Base-by-base conservation (phyloP, 2,888 invertebrate species). In the Koerneria pararmatus region DNA sequence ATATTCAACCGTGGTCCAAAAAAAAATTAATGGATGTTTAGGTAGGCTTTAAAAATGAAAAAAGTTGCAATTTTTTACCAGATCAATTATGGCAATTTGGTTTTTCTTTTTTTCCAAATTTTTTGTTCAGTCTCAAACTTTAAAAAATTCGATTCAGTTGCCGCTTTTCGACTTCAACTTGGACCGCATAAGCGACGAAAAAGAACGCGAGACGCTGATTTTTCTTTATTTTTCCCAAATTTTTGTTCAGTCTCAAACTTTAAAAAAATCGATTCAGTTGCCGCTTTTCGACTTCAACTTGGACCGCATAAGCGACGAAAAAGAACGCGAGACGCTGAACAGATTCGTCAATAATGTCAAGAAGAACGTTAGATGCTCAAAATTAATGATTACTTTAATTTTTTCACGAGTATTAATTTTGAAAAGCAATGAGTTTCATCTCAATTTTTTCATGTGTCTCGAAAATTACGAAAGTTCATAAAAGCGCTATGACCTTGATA, bases 141-240 rank as follows among this genome's bases (percentile, higher is more conserved):
- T n/a, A n/a, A n/a, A n/a, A n/a, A n/a, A n/a, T 11, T 19, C 27
- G 15, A 19, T 74, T 67, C 71, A 78, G 76, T 64, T 82, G 8
- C 82, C 82, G 1, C 66, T 77, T 19, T 79, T 82, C 61, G 82
- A 82, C 57, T 76, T 75, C 66, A 74, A 77, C 65, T 72, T 76
- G 56, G 73, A 74, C 41, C 68, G 72, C 49, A 72, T 75, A 53
- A 72, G 67, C 3, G 72, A 70, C 22, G 76, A 76, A 22, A 70
- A 71, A 31, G 79, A 78, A 67, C 73, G 73, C 53, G 67, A 76
- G 59, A 69, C 70, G 15, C 72, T 76, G 6, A 65, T 46, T 11
- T 11, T 46, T 8, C 8, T 19, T 19, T 24, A 4, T 22, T 27
- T 24, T 54, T 19, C 24, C 31, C 1, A 63, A 2, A 29, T 60